Evolutionary conservation across 2,113 vertebrate genomes (phyloP).

Genomic region (Melanotaenia duboulayi): DNA sequence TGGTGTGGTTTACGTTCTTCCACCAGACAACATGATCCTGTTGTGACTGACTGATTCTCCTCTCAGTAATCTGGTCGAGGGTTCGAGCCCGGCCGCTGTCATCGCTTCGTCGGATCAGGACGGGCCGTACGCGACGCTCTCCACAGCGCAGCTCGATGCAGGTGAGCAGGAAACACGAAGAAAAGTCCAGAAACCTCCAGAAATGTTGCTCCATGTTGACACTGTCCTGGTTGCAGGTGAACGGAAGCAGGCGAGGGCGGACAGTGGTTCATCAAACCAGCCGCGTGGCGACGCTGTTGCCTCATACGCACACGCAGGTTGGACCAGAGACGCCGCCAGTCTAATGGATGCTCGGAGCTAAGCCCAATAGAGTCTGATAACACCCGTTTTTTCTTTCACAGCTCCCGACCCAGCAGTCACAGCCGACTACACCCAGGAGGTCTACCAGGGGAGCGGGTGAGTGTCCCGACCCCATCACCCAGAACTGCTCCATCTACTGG

Average conservation of each 20-base stretch:
- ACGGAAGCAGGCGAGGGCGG: slow-evolving; percentile 59
- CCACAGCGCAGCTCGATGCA: slow-evolving; percentile 61
- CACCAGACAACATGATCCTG: neutral
- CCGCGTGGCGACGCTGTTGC: slow-evolving; percentile 60
- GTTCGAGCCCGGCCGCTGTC: slow-evolving; percentile 47
- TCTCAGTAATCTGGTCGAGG: slow-evolving; percentile 55
- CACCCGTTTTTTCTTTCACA: slow-evolving; percentile 11
- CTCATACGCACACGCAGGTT: slow-evolving; percentile 77
- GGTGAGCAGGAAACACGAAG: slow-evolving; percentile 49
- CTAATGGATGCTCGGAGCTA: neutral
- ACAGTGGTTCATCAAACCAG: slow-evolving; percentile 49
- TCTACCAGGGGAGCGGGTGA: slow-evolving; percentile 83
- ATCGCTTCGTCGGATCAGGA: slow-evolving; percentile 65
- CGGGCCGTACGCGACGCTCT: slow-evolving; percentile 68
- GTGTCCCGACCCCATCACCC: too few species aligned
- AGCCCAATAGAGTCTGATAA: neutral
- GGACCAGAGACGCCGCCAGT: fast-evolving
- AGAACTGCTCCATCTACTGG: too few species aligned
- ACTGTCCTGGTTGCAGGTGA: slow-evolving; percentile 43
- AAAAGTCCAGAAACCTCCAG: neutral
- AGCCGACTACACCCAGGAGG: slow-evolving; percentile 80
- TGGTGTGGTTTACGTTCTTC: neutral
- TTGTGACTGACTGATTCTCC: too few species aligned
- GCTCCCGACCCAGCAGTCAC: slow-evolving; percentile 64
- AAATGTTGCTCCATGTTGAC: neutral